phyloP scores from a whole-genome alignment of 1,140 invertebrate species.

The Apis laboriosa region DNA sequence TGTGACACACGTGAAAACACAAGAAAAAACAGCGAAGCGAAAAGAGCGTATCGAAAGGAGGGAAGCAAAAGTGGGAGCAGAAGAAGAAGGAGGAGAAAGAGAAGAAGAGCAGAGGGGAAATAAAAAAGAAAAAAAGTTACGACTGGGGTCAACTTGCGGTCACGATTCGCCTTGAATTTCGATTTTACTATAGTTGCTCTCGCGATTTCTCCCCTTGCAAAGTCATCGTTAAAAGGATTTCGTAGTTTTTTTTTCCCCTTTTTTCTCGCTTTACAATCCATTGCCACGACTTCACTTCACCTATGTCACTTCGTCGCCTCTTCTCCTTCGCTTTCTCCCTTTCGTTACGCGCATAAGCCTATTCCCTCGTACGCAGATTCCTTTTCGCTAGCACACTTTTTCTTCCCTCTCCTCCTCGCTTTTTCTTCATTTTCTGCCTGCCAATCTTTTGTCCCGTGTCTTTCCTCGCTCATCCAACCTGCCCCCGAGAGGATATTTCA shows the following conservation, averaged over 20 bases:
- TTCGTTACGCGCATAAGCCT: background rate
- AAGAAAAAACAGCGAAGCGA: background rate
- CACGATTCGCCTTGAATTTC: constrained; percentile 40
- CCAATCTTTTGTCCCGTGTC: constrained; percentile 29
- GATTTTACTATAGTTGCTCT: constrained; percentile 43
- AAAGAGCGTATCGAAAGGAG: background rate
- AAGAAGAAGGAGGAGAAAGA: background rate
- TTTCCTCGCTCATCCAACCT: constrained; percentile 14
- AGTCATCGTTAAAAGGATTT: constrained; percentile 49
- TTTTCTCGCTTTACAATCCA: background rate
- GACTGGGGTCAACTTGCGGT: constrained; percentile 48
- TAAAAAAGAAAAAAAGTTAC: constrained; percentile 1
- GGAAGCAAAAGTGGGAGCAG: background rate
- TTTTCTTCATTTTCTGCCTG: constrained; percentile 45
- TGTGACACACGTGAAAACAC: background rate
- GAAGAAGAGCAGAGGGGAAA: background rate
- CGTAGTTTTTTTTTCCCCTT: background rate
- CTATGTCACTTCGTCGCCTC: constrained; percentile 6
- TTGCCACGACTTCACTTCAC: background rate
- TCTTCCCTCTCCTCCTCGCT: background rate
- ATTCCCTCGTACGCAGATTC: constrained; percentile 26
- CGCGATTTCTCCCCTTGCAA: constrained; percentile 48
- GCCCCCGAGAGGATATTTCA: constrained; percentile 1
- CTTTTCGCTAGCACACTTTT: constrained; percentile 30
- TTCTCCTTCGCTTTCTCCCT: background rate